These are phyloP conservation scores for Phataginus tetradactyla DNA, from an alignment of 2,797 vertebrate genomes.

Conservation along the genomic window DNA sequence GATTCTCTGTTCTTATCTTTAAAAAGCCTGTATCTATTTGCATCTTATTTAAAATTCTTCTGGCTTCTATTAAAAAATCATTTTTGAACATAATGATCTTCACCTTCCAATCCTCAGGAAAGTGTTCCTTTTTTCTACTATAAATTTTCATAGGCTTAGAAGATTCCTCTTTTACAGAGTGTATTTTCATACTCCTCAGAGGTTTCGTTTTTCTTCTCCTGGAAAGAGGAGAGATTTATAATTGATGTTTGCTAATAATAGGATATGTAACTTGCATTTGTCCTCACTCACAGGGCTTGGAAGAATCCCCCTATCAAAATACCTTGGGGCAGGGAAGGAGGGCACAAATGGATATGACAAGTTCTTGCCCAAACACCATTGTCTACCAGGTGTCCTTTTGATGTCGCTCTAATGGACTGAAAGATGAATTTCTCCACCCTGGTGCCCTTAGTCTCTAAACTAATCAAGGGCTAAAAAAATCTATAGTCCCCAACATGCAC, in stretches of 20 bases:
- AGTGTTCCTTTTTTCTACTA: background rate
- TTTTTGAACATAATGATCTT: constrained; percentile 50
- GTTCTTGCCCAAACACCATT: background rate
- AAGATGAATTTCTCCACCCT: background rate
- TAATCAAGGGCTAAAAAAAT: background rate
- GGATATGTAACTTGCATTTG: background rate
- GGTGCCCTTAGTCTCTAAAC: background rate
- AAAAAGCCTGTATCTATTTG: background rate
- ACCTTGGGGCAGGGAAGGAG: background rate
- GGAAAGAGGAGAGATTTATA: background rate
- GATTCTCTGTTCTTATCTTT: constrained; percentile 26
- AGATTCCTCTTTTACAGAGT: background rate
- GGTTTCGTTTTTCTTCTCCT: background rate
- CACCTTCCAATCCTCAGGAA: background rate
- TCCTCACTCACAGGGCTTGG: background rate
- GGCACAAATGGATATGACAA: background rate
- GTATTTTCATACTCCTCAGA: background rate
- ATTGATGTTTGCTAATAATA: background rate
- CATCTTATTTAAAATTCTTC: constrained; percentile 52
- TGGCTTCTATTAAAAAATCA: background rate
- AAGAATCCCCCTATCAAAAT: background rate
- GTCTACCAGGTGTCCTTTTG: background rate
- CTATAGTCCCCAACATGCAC: background rate
- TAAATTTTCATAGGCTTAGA: background rate
- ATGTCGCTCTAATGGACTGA: background rate